Percentiles rank a stretch among this genome's conserved stretches.
phyloP scores from a whole-genome alignment of 2,797 vertebrate genomes.

The Microchirus variegatus region DNA sequence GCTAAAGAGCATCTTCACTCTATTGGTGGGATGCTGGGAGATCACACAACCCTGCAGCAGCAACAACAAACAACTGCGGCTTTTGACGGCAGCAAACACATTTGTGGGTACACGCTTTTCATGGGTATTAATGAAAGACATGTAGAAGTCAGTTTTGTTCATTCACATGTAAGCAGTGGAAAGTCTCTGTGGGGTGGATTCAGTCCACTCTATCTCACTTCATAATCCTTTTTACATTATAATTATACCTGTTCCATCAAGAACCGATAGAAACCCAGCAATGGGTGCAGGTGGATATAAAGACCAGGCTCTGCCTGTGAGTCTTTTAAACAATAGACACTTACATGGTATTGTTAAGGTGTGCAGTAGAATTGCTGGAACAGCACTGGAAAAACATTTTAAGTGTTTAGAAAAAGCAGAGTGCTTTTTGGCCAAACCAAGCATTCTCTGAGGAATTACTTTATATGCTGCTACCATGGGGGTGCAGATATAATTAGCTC shows the following conservation, averaged over 20 bases:
- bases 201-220: conserved; percentile 38
- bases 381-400: too few relatives aligned
- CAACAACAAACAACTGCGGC: conserved; percentile 6
- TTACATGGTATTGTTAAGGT: too few relatives aligned
- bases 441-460: too few relatives aligned
- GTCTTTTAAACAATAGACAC: too few relatives aligned
- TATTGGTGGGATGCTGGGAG: conserved; percentile 1
- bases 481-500: too few relatives aligned
- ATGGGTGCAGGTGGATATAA: conserved; percentile 24
- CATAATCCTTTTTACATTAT: conserved; percentile 47
- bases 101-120: conserved; percentile 7
- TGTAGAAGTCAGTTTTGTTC: conserved; percentile 41
- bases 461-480: too few relatives aligned
- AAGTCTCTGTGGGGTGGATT: conserved; percentile 30
- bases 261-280: conserved; percentile 27
- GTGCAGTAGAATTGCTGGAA: too few relatives aligned
- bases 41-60: neutral
- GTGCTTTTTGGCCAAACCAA: too few relatives aligned
- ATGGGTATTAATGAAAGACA: conserved; percentile 7
- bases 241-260: conserved; percentile 51
- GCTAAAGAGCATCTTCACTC: too few relatives aligned
- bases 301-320: conserved; percentile 6
- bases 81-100: conserved; percentile 8
- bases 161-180: conserved; percentile 41
- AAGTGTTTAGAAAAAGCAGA: too few relatives aligned